phyloP scores from a whole-genome alignment of 1,140 invertebrate species.

The Hylaeus volcanicus region DNA sequence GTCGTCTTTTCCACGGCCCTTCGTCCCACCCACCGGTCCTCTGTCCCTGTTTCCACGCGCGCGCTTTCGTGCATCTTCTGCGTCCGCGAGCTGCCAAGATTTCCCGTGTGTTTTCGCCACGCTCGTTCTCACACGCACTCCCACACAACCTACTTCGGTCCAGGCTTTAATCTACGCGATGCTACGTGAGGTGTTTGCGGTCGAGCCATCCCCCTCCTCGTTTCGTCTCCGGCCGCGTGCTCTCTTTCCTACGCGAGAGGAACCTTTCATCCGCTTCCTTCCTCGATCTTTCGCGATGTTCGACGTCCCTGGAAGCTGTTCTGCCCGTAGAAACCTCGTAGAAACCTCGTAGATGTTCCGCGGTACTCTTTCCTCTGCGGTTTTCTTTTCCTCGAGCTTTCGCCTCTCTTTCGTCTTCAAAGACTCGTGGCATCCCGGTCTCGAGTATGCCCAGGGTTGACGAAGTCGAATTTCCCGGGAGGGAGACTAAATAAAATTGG shows the following conservation, averaged over 20 bases:
- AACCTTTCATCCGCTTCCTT: background rate
- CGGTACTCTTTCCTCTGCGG: background rate
- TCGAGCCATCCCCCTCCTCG: constrained; percentile 31
- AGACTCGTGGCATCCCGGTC: background rate
- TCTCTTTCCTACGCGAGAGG: background rate
- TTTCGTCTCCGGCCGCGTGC: background rate
- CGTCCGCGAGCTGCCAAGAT: constrained; percentile 63
- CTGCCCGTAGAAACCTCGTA: background rate
- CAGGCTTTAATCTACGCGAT: constrained; percentile 72
- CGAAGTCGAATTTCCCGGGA: background rate
- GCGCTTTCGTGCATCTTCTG: constrained; percentile 18
- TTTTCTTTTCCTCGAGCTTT: constrained; percentile 17
- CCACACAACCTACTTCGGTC: constrained; percentile 4
- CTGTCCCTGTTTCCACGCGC: background rate
- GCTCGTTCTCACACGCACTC: constrained; percentile 8
- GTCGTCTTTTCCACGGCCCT: background rate
- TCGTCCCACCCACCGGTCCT: constrained; percentile 1
- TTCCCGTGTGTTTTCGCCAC: constrained; percentile 71
- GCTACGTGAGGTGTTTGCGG: constrained; percentile 73
- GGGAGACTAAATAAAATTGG: constrained; percentile 2
- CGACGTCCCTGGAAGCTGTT: no score
- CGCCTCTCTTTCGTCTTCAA: background rate
- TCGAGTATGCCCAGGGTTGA: background rate
- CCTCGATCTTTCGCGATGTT: background rate
- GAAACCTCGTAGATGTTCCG: background rate